Base-by-base conservation (phyloP, 2,888 invertebrate genomes). In the Cheilosia pagana region DNA sequence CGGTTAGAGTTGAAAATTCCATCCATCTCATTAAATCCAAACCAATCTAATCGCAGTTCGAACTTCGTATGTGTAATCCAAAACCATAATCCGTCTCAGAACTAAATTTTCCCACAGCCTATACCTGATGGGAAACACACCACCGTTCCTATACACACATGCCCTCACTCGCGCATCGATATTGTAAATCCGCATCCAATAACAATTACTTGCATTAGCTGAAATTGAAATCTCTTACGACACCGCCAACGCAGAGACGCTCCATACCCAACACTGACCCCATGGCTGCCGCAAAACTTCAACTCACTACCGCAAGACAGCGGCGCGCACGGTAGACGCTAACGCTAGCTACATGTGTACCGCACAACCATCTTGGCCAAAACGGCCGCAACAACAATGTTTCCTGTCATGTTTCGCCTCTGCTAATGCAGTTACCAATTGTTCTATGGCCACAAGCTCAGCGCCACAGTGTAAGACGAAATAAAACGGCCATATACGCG, bases 171-270 rank as follows among this genome's bases (percentile, higher is more conserved):
- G 25, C 63, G 25, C 55, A 55, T 41, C 31, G 43, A 67, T 79
- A 79, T 79, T 79, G 67, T 59, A 72, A 67, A 72, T 60, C 59
- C 45, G 10, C 35, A 74, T 39, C 59, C 70, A 75, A 70, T 74
- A 75, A 75, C 74, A 81, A 81, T 81, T 81, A 81, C 74, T 68
- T 68, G 74, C 55, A 81, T 76, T 81, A 65, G 75, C 70, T 76
- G 81, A 81, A 81, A 81, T 81, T 76, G 81, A 81, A 81, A 76
- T 81, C 75, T 81, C 75, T 81, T 81, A 81, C 81, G 81, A 81
- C 81, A 81, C 81, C 81, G 62, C 75, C 81, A 70, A 81, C 81
- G 81, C 81, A 81, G 70, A 75, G 75, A 81, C 81, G 81, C 63
- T 81, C 59, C 70, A 76, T 52, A 65, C 53, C 70, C 59, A 59